Evolutionary conservation across 2,113 vertebrate genomes (phyloP).

Genomic region (Toxotes jaculatrix): DNA sequence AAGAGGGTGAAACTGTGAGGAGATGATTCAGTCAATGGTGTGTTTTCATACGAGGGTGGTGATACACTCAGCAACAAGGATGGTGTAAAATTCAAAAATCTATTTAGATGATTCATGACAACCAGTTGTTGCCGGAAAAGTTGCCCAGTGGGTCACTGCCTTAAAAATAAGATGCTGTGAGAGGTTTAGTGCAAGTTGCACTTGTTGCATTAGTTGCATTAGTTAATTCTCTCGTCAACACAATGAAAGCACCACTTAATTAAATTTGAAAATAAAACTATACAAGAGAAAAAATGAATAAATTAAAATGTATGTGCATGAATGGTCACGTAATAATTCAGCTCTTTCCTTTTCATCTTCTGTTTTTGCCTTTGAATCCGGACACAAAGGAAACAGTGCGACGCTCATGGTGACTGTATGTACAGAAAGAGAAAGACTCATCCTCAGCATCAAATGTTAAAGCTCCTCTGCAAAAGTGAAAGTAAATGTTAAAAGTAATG

Average conservation of each 20-base stretch:
- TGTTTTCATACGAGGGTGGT: background rate
- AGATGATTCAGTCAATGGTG: background rate
- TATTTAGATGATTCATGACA: background rate
- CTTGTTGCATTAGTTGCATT: too few relatives aligned
- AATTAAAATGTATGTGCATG: too few relatives aligned
- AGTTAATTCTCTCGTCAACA: background rate
- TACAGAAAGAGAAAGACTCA: background rate
- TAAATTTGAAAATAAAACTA: background rate
- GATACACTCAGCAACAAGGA: background rate
- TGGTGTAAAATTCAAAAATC: background rate
- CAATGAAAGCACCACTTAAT: background rate
- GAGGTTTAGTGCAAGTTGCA: too few relatives aligned
- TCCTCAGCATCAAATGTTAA: background rate
- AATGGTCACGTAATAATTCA: background rate
- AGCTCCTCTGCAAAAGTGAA: constrained; percentile 1
- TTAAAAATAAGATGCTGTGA: too few relatives aligned
- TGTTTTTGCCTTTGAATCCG: background rate
- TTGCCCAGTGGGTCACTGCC: background rate
- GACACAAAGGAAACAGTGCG: background rate
- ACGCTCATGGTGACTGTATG: background rate
- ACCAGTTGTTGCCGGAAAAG: background rate
- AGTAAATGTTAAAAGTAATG: constrained; percentile 1
- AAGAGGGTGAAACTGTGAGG: background rate
- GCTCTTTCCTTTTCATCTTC: too few relatives aligned
- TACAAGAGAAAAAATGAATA: too few relatives aligned